Conservation (phyloP, 2,113 vertebrate species). For the Phrynocephalus versicolor region DNA sequence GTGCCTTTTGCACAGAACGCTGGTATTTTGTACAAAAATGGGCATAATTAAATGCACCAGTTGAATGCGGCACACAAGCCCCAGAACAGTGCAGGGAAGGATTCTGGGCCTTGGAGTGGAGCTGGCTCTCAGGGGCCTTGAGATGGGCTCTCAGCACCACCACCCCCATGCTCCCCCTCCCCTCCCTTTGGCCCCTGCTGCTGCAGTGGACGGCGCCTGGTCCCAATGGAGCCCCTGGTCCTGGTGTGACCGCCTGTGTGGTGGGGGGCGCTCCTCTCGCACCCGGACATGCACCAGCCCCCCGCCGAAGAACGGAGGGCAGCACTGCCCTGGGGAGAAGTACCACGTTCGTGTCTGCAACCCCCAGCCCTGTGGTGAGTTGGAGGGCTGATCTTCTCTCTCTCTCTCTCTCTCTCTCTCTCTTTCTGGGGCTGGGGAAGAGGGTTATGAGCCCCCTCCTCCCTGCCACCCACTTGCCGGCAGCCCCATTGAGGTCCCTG, state of each 20-base stretch:
- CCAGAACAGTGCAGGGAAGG: too few relatives aligned
- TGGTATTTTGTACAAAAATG: too few relatives aligned
- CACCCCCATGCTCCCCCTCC: not conserved
- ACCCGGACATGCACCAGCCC: conserved; percentile 86
- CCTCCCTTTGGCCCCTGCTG: not conserved
- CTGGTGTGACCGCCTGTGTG: conserved; percentile 84
- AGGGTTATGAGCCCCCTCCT: fast-evolving
- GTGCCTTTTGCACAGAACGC: too few relatives aligned
- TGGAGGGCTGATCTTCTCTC: too few relatives aligned
- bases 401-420: too few relatives aligned
- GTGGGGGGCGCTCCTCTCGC: conserved; percentile 82
- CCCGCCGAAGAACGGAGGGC: conserved; percentile 88
- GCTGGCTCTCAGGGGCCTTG: too few relatives aligned
- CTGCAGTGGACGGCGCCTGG: conserved; percentile 84
- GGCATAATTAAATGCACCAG: too few relatives aligned
- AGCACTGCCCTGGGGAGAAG: conserved; percentile 81
- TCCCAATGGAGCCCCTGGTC: conserved; percentile 90
- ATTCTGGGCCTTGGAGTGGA: too few relatives aligned
- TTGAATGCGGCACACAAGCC: too few relatives aligned
- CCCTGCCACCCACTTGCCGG: not conserved
- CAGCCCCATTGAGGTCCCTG: too few relatives aligned
- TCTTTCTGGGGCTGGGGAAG: too few relatives aligned
- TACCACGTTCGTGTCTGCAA: conserved; percentile 86
- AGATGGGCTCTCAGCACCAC: not conserved
- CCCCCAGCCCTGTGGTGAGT: conserved; percentile 83